Conservation (phyloP, 2,797 vertebrate genomes). For the Microtus californicus region DNA sequence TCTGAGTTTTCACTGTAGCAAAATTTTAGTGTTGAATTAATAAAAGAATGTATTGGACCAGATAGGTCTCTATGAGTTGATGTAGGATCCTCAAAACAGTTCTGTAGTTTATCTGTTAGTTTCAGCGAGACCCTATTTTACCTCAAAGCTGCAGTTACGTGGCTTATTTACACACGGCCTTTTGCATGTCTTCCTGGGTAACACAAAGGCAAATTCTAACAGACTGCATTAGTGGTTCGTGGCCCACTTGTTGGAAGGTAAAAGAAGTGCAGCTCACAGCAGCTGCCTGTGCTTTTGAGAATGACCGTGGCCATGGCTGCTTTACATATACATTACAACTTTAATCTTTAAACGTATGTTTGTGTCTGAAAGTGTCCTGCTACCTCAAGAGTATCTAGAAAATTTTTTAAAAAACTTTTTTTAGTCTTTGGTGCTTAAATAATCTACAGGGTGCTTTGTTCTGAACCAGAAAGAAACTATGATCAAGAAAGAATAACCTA, state of each 20-base stretch:
- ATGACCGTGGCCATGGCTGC: neutral
- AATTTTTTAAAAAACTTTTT: neutral
- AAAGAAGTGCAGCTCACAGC: neutral
- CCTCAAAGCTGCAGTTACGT: neutral
- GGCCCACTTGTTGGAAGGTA: neutral
- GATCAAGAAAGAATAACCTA: neutral
- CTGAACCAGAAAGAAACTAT: conserved; percentile 1
- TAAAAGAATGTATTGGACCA: conserved; percentile 41
- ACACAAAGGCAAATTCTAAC: neutral
- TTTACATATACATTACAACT: neutral
- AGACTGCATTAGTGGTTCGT: neutral
- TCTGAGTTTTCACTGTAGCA: conserved; percentile 55
- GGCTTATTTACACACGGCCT: neutral
- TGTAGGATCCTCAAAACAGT: neutral
- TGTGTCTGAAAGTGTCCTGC: neutral
- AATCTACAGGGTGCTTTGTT: neutral
- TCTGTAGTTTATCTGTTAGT: conserved; percentile 17
- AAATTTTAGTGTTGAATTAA: conserved; percentile 51
- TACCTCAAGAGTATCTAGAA: conserved; percentile 38
- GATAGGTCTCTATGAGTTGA: conserved; percentile 32
- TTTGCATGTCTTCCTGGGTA: neutral
- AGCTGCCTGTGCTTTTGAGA: neutral
- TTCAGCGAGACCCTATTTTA: neutral
- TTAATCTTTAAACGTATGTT: neutral
- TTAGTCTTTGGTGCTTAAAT: conserved; percentile 41